These are phyloP conservation scores for Yasuhikotakia modesta DNA, from an alignment of 2,797 vertebrate species.

Conservation along the genomic window DNA sequence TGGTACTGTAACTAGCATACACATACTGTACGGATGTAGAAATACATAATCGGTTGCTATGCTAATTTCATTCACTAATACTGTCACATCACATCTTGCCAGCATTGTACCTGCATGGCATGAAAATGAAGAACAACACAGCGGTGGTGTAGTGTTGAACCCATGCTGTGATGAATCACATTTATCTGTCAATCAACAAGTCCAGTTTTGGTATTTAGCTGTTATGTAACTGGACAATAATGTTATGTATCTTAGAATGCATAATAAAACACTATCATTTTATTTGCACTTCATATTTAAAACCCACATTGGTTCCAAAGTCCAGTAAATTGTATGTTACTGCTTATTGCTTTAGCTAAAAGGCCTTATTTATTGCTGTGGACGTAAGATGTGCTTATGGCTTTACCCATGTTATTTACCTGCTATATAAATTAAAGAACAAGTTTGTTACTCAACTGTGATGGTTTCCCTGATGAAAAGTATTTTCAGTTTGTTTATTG, in stretches of 20 bases:
- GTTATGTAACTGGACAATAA: background rate
- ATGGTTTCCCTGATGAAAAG: background rate
- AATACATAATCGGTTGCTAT: background rate
- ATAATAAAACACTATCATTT: background rate
- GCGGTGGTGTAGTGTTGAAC: conserved; percentile 25
- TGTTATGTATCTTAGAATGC: conserved; percentile 1
- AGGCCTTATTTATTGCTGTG: conserved; percentile 40
- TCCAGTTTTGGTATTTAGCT: conserved; percentile 11
- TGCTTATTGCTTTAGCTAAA: conserved; percentile 29
- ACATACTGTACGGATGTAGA: conserved; percentile 6
- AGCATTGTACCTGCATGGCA: conserved; percentile 15
- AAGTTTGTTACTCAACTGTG: background rate
- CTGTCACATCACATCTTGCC: conserved; percentile 11
- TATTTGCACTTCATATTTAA: background rate
- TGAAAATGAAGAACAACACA: conserved; percentile 26
- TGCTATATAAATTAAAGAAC: background rate
- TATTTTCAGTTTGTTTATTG: background rate
- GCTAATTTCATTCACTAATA: conserved; percentile 38
- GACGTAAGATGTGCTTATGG: conserved; percentile 54
- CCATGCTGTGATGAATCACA: conserved; percentile 34
- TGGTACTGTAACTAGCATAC: conserved; percentile 11
- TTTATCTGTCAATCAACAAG: background rate
- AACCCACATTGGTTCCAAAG: background rate
- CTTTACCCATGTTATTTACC: conserved; percentile 1
- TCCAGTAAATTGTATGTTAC: background rate